A percentile compares a stretch with the other conserved stretches of the same genome.
Evolutionary conservation across 2,797 vertebrate species (phyloP).

Genomic region (Lepilemur ruficaudatus): DNA sequence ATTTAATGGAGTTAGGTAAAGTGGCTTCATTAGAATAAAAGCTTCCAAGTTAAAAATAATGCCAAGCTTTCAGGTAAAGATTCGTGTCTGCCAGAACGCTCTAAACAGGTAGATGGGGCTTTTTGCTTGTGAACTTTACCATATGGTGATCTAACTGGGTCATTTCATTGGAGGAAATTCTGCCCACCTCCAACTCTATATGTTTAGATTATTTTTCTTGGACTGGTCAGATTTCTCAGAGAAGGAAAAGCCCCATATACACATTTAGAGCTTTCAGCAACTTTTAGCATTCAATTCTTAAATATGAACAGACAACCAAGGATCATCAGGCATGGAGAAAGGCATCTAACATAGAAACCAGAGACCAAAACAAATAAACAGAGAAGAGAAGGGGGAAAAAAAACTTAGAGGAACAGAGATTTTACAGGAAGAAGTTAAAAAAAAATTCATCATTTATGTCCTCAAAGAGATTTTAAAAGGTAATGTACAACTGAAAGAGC

Average conservation of each 20-base stretch:
- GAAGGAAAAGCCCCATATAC: background rate
- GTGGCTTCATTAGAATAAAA: background rate
- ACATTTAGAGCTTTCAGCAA: background rate
- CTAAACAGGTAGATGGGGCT: background rate
- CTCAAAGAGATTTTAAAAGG: background rate
- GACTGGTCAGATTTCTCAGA: background rate
- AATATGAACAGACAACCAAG: background rate
- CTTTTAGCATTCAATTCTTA: background rate
- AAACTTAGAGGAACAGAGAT: background rate
- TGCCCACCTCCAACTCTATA: background rate
- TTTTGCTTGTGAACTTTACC: background rate
- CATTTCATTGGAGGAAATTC: background rate
- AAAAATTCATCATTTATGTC: background rate
- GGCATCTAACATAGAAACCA: background rate
- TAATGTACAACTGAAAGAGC: background rate
- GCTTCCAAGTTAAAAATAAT: conserved; percentile 12
- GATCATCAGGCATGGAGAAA: background rate
- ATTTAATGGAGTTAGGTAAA: conserved; percentile 17
- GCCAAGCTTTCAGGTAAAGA: background rate
- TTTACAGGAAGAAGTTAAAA: background rate
- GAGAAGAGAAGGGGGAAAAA: background rate
- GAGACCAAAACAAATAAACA: conserved; percentile 7
- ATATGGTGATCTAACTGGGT: background rate
- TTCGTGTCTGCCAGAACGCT: background rate
- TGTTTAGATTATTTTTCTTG: background rate